A percentile compares a stretch with the other conserved stretches of the same genome.
Evolutionary conservation across 2,888 invertebrate species (phyloP).

Genomic region (Synergus laeviventris): DNA sequence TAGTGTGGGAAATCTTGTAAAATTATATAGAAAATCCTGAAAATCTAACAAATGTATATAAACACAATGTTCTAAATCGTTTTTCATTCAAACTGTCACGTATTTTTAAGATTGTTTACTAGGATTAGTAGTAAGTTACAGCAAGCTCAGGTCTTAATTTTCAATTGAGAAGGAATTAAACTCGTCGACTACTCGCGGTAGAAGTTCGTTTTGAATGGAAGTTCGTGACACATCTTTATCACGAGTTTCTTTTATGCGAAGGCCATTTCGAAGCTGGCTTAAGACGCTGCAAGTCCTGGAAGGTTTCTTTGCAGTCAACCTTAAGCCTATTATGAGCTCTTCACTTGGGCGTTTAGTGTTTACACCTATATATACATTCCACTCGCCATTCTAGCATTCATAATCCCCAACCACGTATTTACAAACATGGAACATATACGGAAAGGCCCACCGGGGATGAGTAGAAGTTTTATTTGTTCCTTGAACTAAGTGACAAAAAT

Average conservation of each 20-base stretch:
- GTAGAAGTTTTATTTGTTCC: not conserved
- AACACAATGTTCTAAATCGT: not conserved
- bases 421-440: constrained; percentile 46
- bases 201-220: constrained; percentile 37
- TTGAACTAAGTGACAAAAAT: constrained; percentile 42
- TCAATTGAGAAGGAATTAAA: constrained; percentile 27
- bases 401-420: constrained; percentile 45
- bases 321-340: constrained; percentile 62
- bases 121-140: constrained; percentile 6
- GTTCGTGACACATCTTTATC: constrained; percentile 50
- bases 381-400: constrained; percentile 35
- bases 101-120: not conserved
- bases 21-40: no score
- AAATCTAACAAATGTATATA: not conserved
- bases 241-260: constrained; percentile 3
- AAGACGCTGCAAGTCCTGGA: constrained; percentile 4
- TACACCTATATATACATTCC: constrained; percentile 45
- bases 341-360: constrained; percentile 48
- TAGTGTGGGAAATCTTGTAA: not conserved
- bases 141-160: not conserved
- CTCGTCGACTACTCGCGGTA: not conserved
- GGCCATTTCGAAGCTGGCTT: constrained; percentile 6
- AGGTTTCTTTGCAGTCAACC: constrained; percentile 58
- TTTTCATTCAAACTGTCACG: not conserved
- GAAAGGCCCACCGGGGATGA: constrained; percentile 48